phyloP scores from a whole-genome alignment of 2,888 invertebrate genomes.

The Caenorhabditis panamensis region DNA sequence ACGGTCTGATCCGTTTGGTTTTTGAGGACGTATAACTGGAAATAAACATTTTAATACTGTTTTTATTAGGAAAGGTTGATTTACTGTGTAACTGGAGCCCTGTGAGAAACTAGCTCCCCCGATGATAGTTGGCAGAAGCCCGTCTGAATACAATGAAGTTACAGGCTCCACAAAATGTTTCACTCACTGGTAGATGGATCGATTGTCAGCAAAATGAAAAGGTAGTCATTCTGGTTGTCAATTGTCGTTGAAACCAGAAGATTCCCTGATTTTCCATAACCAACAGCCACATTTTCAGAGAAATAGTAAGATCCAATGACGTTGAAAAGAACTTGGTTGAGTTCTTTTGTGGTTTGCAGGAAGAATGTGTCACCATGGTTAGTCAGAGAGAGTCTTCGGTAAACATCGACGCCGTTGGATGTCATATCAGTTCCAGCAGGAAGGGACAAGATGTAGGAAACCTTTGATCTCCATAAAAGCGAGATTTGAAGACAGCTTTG shows the following conservation, averaged over 20 bases:
- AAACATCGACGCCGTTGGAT: slow-evolving; percentile 30
- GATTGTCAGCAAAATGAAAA: slow-evolving; percentile 36
- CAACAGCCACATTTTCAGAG: slow-evolving; percentile 40
- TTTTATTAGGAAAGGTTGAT: neutral
- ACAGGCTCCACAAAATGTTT: neutral
- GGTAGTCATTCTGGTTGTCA: slow-evolving; percentile 21
- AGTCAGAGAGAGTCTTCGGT: slow-evolving; percentile 31
- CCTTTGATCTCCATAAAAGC: slow-evolving; percentile 62
- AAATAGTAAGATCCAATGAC: slow-evolving; percentile 30
- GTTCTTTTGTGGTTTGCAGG: slow-evolving; percentile 12
- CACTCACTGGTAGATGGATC: slow-evolving; percentile 22
- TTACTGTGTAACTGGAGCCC: slow-evolving; percentile 21
- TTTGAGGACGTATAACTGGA: slow-evolving; percentile 16
- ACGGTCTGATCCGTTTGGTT: slow-evolving; percentile 4
- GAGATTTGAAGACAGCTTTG: slow-evolving; percentile 49
- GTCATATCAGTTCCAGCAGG: slow-evolving; percentile 13
- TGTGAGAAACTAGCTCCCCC: neutral
- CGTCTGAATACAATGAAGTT: slow-evolving; percentile 1
- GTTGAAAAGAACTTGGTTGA: slow-evolving; percentile 18
- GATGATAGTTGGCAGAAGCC: slow-evolving; percentile 2
- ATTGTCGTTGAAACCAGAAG: neutral
- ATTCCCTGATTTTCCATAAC: slow-evolving; percentile 21
- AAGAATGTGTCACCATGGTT: slow-evolving; percentile 40
- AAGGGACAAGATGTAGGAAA: slow-evolving; percentile 24
- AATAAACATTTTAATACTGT: neutral